These are phyloP conservation scores for Pristionchus japonicus DNA, from an alignment of 2,888 invertebrate genomes.

Conservation along the genomic window DNA sequence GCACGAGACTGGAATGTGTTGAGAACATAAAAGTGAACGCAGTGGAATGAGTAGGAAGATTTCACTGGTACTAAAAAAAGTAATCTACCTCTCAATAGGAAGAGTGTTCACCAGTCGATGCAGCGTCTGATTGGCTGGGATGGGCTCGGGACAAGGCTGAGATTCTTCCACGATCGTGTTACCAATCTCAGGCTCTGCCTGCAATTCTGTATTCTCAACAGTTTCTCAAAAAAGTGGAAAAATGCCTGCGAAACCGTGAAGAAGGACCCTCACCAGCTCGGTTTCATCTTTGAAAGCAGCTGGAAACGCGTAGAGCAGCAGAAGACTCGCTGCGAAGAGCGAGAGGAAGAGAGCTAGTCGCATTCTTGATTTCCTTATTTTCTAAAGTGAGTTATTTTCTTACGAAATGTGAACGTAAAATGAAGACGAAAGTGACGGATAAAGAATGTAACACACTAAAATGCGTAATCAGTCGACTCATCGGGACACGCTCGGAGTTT, in stretches of 20 bases:
- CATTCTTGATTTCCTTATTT: too few species aligned
- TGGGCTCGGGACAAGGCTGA: background rate
- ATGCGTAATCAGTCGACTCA: background rate
- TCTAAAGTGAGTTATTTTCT: background rate
- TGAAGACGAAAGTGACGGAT: background rate
- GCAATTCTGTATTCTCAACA: too few species aligned
- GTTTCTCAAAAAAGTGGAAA: too few species aligned
- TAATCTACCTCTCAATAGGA: background rate
- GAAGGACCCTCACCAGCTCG: background rate
- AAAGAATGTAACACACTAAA: background rate
- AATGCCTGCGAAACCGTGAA: background rate
- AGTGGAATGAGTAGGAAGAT: too few species aligned
- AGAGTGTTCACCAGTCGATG: background rate
- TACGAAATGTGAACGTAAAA: background rate
- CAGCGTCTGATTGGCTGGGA: background rate
- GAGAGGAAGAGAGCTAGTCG: background rate
- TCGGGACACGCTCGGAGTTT: background rate
- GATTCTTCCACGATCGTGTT: background rate
- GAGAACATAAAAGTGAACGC: background rate
- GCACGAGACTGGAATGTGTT: background rate
- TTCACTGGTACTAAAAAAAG: background rate
- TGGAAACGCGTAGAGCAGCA: background rate
- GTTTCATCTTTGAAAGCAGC: background rate
- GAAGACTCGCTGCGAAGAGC: background rate
- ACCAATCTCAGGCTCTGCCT: background rate